phyloP scores from a whole-genome alignment of 2,113 vertebrate genomes.

The Chionomys nivalis region DNA sequence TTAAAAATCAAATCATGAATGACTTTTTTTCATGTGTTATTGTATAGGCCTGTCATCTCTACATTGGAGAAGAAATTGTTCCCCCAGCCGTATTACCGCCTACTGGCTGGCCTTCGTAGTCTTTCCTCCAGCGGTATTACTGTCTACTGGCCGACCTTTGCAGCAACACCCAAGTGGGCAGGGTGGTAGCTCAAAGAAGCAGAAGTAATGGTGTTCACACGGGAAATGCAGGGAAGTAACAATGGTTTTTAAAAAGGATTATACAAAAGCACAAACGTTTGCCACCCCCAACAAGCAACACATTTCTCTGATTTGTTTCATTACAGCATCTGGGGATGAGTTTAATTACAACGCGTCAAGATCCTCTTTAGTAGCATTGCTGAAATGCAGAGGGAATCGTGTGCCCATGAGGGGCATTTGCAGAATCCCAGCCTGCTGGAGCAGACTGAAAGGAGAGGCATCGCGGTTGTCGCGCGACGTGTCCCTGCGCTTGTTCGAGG shows the following conservation, averaged over 20 bases:
- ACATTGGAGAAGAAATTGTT: slow-evolving; percentile 80
- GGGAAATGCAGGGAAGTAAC: slow-evolving; percentile 55
- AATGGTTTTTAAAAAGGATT: slow-evolving; percentile 1
- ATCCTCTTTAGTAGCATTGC: neutral
- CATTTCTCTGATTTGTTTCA: slow-evolving; percentile 72
- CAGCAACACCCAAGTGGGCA: slow-evolving; percentile 79
- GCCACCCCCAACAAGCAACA: slow-evolving; percentile 69
- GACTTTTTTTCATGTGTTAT: slow-evolving; percentile 74
- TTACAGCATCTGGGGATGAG: slow-evolving; percentile 60
- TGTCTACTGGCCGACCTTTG: slow-evolving; percentile 82
- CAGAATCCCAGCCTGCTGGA: neutral
- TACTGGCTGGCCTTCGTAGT: slow-evolving; percentile 57
- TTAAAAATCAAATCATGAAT: slow-evolving; percentile 81
- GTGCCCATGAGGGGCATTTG: neutral
- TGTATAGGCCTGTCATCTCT: slow-evolving; percentile 81
- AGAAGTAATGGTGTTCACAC: slow-evolving; percentile 68
- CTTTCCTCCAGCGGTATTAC: slow-evolving; percentile 82
- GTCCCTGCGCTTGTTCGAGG: neutral
- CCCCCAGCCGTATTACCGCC: slow-evolving; percentile 80
- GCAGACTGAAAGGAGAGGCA: fast-evolving
- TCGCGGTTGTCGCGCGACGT: fast-evolving
- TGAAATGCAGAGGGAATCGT: slow-evolving; percentile 7
- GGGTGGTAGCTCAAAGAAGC: slow-evolving; percentile 81
- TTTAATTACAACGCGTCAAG: slow-evolving; percentile 72
- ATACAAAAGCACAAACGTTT: slow-evolving; percentile 73